Conservation (phyloP, 2,888 invertebrate genomes). For the Phorcus lineatus region DNA sequence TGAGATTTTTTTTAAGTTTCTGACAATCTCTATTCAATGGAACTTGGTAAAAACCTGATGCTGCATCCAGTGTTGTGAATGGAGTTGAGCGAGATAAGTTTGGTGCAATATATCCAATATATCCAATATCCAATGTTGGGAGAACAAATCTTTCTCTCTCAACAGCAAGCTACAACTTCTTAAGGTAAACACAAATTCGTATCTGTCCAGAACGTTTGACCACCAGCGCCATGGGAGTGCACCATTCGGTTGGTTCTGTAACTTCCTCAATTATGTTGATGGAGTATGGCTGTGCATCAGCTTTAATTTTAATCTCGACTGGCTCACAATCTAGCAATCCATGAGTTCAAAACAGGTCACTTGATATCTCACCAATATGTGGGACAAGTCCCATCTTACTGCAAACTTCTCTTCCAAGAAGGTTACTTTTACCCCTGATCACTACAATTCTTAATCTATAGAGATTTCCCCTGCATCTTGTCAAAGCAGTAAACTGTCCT, state of each 20-base stretch:
- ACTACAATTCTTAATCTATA: neutral
- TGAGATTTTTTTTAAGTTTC: conserved; percentile 37
- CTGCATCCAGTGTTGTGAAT: conserved; percentile 36
- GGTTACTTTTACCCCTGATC: neutral
- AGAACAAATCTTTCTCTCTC: conserved; percentile 36
- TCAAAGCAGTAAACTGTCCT: too few species aligned
- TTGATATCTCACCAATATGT: neutral
- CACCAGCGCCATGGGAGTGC: neutral
- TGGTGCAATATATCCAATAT: too few species aligned
- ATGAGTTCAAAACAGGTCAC: conserved; percentile 17
- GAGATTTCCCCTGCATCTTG: too few species aligned
- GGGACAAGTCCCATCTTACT: conserved; percentile 16
- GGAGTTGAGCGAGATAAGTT: conserved; percentile 32
- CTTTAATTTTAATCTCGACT: conserved; percentile 18
- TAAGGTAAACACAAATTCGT: conserved; percentile 38
- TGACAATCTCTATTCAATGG: conserved; percentile 30
- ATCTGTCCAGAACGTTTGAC: conserved; percentile 29
- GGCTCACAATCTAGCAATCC: conserved; percentile 23
- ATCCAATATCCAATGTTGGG: conserved; percentile 37
- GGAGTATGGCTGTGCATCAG: conserved; percentile 23
- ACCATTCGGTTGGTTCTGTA: conserved; percentile 39
- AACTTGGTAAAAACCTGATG: conserved; percentile 36
- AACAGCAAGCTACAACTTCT: conserved; percentile 1
- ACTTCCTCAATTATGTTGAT: conserved; percentile 29
- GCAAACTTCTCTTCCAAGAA: conserved; percentile 8